These are phyloP conservation scores for Myotis daubentonii DNA, from an alignment of 2,797 vertebrate species.

Conservation along the genomic window DNA sequence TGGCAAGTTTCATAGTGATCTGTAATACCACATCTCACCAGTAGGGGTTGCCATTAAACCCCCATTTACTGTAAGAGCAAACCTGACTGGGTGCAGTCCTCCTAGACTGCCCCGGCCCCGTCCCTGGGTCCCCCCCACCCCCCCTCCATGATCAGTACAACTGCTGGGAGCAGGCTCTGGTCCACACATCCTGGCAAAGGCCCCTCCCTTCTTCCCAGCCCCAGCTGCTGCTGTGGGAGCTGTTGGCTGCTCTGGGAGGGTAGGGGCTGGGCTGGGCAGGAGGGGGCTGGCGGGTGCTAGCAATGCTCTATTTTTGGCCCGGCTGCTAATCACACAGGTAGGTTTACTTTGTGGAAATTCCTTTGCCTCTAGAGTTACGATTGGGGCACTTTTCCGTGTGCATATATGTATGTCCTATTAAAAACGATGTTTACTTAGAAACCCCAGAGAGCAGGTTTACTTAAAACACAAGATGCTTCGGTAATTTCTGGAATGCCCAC, in stretches of 20 bases:
- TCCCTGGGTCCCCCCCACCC: not conserved
- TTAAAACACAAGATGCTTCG: not conserved
- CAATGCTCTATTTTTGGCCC: not conserved
- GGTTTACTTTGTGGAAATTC: not conserved
- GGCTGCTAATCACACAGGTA: not conserved
- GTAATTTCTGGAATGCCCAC: conserved; percentile 14
- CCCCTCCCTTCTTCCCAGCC: not conserved
- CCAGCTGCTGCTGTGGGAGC: not conserved
- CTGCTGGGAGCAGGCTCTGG: not conserved
- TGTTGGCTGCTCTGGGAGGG: not conserved
- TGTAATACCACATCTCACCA: not conserved
- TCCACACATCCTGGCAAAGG: not conserved
- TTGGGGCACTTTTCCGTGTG: not conserved
- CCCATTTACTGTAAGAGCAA: not conserved
- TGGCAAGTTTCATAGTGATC: not conserved
- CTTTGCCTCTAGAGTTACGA: not conserved
- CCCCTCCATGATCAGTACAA: not conserved
- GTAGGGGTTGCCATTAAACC: not conserved
- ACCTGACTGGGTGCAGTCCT: not conserved
- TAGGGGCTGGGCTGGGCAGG: not conserved
- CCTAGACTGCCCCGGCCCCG: not conserved
- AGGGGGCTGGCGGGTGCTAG: not conserved
- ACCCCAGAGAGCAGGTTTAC: not conserved
- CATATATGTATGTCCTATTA: not conserved
- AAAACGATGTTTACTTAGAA: conserved; percentile 31